Percentiles rank a stretch among this genome's conserved stretches.
phyloP scores from a whole-genome alignment of 2,113 vertebrate genomes.

The Mobula birostris region DNA sequence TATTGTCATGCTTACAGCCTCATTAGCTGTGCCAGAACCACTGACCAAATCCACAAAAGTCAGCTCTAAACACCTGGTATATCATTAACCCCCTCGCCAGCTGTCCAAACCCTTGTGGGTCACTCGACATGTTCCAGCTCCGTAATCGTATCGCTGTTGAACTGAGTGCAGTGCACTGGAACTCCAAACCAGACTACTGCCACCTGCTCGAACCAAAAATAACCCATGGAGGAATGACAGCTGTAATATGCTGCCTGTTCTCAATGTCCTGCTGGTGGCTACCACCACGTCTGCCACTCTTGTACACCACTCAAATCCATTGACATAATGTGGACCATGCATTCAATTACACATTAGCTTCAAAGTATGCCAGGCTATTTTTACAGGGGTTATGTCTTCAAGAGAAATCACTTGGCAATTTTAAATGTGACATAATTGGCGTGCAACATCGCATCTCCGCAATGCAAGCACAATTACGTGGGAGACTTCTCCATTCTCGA shows the following conservation, averaged over 20 bases:
- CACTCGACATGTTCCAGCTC: not conserved
- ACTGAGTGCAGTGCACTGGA: not conserved
- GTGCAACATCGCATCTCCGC: not conserved
- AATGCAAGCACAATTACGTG: too few species aligned
- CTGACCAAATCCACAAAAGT: not conserved
- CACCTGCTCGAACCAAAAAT: slow-evolving; percentile 16
- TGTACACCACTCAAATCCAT: too few species aligned
- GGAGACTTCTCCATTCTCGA: too few species aligned
- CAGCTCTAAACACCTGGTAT: not conserved
- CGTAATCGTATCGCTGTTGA: not conserved
- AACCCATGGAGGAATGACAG: not conserved
- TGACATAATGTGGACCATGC: not conserved
- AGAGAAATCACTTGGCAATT: not conserved
- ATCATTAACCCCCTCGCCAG: slow-evolving; percentile 13
- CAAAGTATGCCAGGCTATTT: not conserved
- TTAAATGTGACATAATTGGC: not conserved
- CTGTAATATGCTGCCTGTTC: not conserved
- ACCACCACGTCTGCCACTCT: not conserved
- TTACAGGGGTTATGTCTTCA: not conserved
- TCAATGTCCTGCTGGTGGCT: not conserved
- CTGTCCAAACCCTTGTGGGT: not conserved
- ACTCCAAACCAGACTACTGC: not conserved
- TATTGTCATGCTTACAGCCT: not conserved
- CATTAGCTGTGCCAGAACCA: not conserved
- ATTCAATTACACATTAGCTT: not conserved